phyloP scores from a whole-genome alignment of 2,888 invertebrate genomes.

The Synanthedon myopaeformis region DNA sequence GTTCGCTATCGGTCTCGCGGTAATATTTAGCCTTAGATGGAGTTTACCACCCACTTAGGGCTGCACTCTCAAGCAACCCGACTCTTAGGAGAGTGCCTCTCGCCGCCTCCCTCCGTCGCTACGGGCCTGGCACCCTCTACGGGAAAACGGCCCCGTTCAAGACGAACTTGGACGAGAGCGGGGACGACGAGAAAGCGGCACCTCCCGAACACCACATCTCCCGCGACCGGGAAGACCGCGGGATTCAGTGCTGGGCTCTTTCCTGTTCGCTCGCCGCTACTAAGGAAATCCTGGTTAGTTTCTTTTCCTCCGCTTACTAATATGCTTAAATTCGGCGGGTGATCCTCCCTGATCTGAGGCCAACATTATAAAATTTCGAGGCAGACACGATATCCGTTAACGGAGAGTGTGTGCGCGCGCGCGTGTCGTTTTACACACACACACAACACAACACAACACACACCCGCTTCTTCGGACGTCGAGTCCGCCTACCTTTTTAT shows the following conservation, averaged over 20 bases:
- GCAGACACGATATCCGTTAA: neutral
- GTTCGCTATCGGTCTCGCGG: no score
- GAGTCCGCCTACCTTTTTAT: no score
- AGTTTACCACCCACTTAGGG: no score
- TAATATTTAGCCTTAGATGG: no score
- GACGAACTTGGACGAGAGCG: no score
- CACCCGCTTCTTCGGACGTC: neutral
- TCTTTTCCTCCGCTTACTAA: conserved; percentile 74
- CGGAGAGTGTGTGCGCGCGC: neutral
- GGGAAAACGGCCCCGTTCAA: no score
- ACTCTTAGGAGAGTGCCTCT: conserved; percentile 2
- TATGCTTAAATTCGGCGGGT: conserved; percentile 62
- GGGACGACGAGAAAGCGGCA: no score
- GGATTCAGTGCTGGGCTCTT: no score
- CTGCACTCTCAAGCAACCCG: neutral
- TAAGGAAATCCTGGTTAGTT: conserved; percentile 73
- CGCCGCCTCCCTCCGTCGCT: conserved; percentile 21
- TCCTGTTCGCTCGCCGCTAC: conserved; percentile 71
- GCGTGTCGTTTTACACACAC: neutral
- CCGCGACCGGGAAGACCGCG: no score
- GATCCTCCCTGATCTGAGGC: neutral
- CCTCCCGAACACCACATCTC: no score
- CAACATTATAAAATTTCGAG: neutral
- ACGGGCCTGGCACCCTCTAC: conserved; percentile 52
- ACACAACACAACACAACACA: neutral